Conservation (phyloP, 2,888 invertebrate species). For the Watsonalla cultraria region DNA sequence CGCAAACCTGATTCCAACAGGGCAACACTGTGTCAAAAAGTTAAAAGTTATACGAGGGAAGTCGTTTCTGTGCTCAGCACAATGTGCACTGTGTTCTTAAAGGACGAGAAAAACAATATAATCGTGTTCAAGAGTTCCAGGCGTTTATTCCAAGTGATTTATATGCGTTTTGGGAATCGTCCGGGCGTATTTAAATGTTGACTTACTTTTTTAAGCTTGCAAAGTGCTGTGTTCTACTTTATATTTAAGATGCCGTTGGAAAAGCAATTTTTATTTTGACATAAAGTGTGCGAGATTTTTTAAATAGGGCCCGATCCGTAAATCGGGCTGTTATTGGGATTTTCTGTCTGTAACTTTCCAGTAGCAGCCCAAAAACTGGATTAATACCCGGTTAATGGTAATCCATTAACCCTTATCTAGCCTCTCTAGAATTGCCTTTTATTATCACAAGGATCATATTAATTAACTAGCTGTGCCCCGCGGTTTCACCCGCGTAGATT, state of each 20-base stretch:
- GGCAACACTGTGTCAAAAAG: slow-evolving; percentile 12
- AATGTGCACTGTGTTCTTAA: slow-evolving; percentile 22
- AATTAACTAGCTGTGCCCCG: no score
- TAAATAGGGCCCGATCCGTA: no score
- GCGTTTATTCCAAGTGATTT: slow-evolving; percentile 49
- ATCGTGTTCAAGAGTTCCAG: slow-evolving; percentile 30
- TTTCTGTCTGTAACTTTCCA: no score
- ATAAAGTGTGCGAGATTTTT: no score
- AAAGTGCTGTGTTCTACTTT: slow-evolving; percentile 6
- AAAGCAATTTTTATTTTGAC: no score
- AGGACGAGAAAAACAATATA: slow-evolving; percentile 37
- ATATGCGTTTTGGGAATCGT: slow-evolving; percentile 46
- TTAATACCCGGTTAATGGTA: no score
- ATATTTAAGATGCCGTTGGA: background rate
- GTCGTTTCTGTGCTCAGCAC: slow-evolving; percentile 11
- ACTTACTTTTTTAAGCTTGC: slow-evolving; percentile 37
- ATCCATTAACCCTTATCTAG: no score
- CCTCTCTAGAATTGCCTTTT: no score
- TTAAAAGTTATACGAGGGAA: slow-evolving; percentile 7
- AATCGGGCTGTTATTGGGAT: no score
- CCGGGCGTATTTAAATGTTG: slow-evolving; percentile 43
- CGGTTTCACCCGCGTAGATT: no score
- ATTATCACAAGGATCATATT: no score
- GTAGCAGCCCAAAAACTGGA: no score
- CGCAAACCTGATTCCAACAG: slow-evolving; percentile 13